Evolutionary conservation across 2,797 vertebrate species (phyloP), one percentile per base, ranked within the genome.

Genomic region (Gymnoscopelus microlampas): DNA sequence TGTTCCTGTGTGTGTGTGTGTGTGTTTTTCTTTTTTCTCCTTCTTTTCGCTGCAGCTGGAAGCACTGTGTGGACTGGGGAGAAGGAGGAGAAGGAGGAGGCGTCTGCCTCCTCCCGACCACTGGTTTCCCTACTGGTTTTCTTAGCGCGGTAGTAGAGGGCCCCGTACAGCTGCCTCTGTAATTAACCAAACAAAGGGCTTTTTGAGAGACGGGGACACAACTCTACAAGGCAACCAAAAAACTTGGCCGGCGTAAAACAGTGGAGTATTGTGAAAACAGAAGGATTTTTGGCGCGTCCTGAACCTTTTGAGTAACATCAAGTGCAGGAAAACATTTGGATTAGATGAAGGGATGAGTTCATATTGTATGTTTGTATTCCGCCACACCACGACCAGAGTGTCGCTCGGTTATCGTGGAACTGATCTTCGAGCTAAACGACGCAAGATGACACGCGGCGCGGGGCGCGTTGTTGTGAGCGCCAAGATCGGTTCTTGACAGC

Each of bases 111-210:
- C 6, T 1, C 6, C 39, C 77, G 61, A 85, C 85, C 87, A 79
- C 87, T 91, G 79, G 81, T 85, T 87, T 80, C 85, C 80, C 85
- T 75, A 73, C 80, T 85, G 86, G 83, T 85, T 91, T 87, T 86
- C 77, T 91, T 82, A 80, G 83, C 59, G 78, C 85, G 76, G 71
- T 71, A 84, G 87, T 79, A 75, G 73, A 85, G 82, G 76, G 70
- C 85, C 39, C 39, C 84, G 71, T 75, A 80, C 87, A 89, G 75
- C 87, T 90, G 84, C 79, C 84, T 88, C 79, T 90, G 85, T 89
- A 91, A 91, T 92, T 92, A 90, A 71, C 7, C 32, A 85, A 79
- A 91, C 90, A 90, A 92, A 92, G 78, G 74, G 76, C 82, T 79
- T 87, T 87, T 91, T 86, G 71, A 92, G 86, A 77, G 76, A 82